phyloP scores from a whole-genome alignment of 2,888 invertebrate genomes.

The Metacarcinus magister region DNA sequence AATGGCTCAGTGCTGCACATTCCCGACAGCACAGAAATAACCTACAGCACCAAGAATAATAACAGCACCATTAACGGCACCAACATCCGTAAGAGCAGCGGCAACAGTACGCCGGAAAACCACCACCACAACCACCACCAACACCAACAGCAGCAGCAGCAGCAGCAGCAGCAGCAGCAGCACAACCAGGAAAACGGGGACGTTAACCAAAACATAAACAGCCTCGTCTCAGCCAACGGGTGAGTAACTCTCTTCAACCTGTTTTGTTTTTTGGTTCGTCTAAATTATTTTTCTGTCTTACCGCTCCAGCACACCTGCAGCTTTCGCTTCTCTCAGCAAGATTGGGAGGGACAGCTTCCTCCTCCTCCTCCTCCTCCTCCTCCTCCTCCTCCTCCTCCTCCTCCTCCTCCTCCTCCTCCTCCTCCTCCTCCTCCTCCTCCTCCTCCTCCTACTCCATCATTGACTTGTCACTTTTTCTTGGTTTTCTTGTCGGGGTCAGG shows the following conservation, averaged over 20 bases:
- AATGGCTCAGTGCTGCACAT: constrained; percentile 55
- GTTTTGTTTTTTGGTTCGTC: neutral
- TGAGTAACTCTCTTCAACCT: constrained; percentile 52
- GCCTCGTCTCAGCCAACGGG: constrained; percentile 60
- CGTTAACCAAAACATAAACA: constrained; percentile 65
- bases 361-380: constrained; percentile 20
- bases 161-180: constrained; percentile 45
- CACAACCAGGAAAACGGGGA: constrained; percentile 26
- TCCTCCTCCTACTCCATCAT: neutral
- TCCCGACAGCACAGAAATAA: neutral
- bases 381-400: constrained; percentile 44
- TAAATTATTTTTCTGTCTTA: neutral
- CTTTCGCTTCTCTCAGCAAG: neutral
- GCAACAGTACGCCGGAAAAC: constrained; percentile 8
- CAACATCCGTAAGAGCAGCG: constrained; percentile 32
- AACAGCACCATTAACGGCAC: constrained; percentile 46
- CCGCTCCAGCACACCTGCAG: neutral
- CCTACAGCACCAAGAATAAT: constrained; percentile 22
- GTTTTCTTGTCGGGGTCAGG: constrained; percentile 37
- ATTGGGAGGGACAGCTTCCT: constrained; percentile 8
- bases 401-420: neutral
- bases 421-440: constrained; percentile 34
- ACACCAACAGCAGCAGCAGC: neutral
- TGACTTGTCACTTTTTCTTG: constrained; percentile 9
- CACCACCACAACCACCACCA: neutral